Evolutionary conservation across 2,888 invertebrate genomes (phyloP).

Genomic region (Leptura quadrifasciata): DNA sequence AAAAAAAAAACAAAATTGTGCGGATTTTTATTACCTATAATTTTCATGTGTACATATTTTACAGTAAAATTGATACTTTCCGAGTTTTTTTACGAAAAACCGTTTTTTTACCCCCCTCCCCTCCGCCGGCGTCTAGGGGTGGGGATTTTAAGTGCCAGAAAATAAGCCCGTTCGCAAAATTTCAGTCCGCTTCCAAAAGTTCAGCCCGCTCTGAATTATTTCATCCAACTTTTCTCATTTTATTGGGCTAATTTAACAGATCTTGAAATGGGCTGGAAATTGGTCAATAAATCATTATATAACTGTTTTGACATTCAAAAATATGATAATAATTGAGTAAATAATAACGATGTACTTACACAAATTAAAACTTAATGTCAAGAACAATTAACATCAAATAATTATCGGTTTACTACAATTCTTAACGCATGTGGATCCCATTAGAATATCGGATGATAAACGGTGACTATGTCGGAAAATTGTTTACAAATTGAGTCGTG

Average conservation of each 20-base stretch:
- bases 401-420: not conserved
- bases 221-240: too few relatives aligned
- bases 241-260: not conserved
- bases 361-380: not conserved
- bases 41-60: too few relatives aligned
- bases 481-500: not conserved
- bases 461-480: not conserved
- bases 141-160: too few relatives aligned
- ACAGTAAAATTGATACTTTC: too few relatives aligned
- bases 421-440: not conserved
- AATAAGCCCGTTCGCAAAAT: too few relatives aligned
- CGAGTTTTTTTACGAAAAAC: too few relatives aligned
- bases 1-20: too few relatives aligned
- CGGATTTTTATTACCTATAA: too few relatives aligned
- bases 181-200: too few relatives aligned
- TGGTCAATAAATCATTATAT: not conserved
- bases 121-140: too few relatives aligned
- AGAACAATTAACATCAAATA: constrained; percentile 3
- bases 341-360: not conserved
- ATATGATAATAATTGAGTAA: not conserved
- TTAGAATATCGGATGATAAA: not conserved
- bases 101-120: too few relatives aligned
- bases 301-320: not conserved
- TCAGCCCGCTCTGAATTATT: too few relatives aligned
- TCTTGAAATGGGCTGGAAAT: not conserved